A percentile compares a stretch with the other conserved stretches of the same genome.
phyloP scores from a whole-genome alignment of 2,113 vertebrate genomes.

The Pygoscelis adeliae region DNA sequence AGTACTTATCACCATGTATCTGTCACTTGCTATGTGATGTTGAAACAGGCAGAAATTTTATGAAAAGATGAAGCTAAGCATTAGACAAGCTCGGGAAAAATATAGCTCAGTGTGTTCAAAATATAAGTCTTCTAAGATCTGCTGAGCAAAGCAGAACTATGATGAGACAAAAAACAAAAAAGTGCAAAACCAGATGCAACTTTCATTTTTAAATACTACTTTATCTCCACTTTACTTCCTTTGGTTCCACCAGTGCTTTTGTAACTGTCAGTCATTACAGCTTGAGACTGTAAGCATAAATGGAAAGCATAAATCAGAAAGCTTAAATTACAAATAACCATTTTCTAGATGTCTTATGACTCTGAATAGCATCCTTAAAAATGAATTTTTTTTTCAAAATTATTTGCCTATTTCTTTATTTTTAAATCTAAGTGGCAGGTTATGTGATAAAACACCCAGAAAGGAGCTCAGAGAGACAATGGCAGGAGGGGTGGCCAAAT shows the following conservation, averaged over 20 bases:
- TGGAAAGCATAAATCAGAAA: slow-evolving; percentile 43
- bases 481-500: background rate
- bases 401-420: background rate
- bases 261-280: slow-evolving; percentile 21
- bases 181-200: background rate
- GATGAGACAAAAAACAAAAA: background rate
- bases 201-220: slow-evolving; percentile 43
- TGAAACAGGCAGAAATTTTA: slow-evolving; percentile 27
- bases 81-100: background rate
- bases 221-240: slow-evolving; percentile 25
- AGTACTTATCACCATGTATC: background rate
- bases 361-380: slow-evolving; percentile 18
- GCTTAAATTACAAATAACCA: slow-evolving; percentile 44
- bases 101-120: background rate
- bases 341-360: slow-evolving; percentile 52
- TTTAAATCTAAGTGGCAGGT: background rate
- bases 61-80: background rate
- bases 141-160: background rate
- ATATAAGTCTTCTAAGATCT: background rate
- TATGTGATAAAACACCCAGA: background rate
- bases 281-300: slow-evolving; percentile 50
- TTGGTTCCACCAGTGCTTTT: slow-evolving; percentile 39
- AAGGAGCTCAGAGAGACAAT: background rate
- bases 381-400: background rate
- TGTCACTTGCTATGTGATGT: slow-evolving; percentile 14